phyloP scores from a whole-genome alignment of 1,140 invertebrate genomes.

The Tetramorium parvispinum region DNA sequence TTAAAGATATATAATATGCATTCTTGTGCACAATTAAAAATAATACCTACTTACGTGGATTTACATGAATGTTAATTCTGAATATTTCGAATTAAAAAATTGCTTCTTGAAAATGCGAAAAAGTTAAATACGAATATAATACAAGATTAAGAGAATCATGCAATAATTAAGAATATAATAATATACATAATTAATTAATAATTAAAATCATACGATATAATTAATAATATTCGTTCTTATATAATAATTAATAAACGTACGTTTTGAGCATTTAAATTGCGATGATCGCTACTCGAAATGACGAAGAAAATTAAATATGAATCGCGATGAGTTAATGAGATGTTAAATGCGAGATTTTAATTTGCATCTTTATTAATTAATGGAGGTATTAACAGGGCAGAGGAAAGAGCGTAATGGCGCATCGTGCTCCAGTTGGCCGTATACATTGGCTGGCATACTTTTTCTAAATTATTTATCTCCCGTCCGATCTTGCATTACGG shows the following conservation, averaged over 20 bases:
- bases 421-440: neutral
- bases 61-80: neutral
- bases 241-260: neutral
- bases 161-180: neutral
- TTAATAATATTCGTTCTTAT: neutral
- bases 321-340: neutral
- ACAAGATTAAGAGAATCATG: too few species aligned
- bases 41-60: neutral
- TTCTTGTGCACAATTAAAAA: neutral
- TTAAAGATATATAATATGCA: neutral
- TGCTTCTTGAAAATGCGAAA: neutral
- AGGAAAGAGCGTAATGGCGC: neutral
- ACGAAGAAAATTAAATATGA: neutral
- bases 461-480: conserved; percentile 36
- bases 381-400: neutral
- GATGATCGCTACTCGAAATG: too few species aligned
- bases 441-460: neutral
- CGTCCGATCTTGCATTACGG: neutral
- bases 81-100: neutral
- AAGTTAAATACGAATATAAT: neutral
- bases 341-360: conserved; percentile 6
- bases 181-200: neutral
- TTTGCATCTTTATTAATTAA: conserved; percentile 45
- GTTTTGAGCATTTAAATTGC: neutral
- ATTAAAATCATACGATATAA: neutral